Base-by-base conservation (phyloP, 2,888 invertebrate genomes). In the Adelphocoris suturalis region DNA sequence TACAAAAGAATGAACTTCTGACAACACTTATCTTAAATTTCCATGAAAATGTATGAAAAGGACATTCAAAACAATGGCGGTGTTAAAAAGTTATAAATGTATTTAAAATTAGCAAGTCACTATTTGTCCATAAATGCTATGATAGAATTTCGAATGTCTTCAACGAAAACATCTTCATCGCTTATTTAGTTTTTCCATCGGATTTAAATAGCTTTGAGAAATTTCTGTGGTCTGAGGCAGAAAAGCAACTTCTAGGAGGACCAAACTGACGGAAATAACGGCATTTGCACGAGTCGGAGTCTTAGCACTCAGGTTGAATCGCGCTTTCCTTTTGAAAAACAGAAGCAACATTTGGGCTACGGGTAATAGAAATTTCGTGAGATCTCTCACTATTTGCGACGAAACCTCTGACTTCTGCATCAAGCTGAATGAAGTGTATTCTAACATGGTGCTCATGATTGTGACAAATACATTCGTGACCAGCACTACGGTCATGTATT, bases 21-120 rank as follows among this genome's bases (percentile, higher is more conserved):
- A 37, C 37, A 2, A 4, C 37, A 37, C n/a, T 37, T 37, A 7
- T 7, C 7, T 37, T 7, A 37, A 4, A 37, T 4, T 37, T 37
- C 37, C 7, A 7, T 37, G 37, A 37, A 2, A 16, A 61, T 61
- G 61, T 61, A 1, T n/a, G 61, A 3, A 61, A 61, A 16, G 61
- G n/a, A 61, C 19, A 61, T n/a, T 3, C 9, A 9, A 3, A 61
- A 61, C 52, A 16, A 2, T 19, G n/a, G 19, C 14, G 28, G 27
- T 37, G 28, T 75, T 1, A 28, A 76, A 55, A 84, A 28, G 13
- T 23, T 13, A 5, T 84, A 12, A 86, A 68, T 52, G 47, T 75
- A 11, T 86, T 68, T 47, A 7, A 7, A 19, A 37, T 68, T 13
- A 86, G 86, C 47, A 86, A 86, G 37, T 61, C 16, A 37, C 52